Percentiles rank a stretch among this genome's conserved stretches.
Conservation (phyloP, 2,797 vertebrate species). For the Steatocranus sp. region DNA sequence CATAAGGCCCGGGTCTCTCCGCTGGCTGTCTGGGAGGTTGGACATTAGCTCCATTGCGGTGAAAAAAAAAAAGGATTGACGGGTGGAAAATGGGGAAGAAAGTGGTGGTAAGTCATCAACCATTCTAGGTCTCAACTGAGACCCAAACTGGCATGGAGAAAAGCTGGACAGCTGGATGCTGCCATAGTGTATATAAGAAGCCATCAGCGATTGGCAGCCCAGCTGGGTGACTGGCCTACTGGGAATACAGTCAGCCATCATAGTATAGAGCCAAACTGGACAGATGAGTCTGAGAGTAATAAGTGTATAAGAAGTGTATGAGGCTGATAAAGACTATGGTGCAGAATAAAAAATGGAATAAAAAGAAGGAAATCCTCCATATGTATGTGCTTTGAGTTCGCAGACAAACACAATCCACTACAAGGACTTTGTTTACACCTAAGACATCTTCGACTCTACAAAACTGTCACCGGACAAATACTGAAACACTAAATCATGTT, state of each 20-base stretch:
- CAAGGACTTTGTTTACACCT: not conserved
- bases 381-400: not conserved
- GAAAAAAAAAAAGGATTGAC: not conserved
- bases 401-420: not conserved
- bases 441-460: not conserved
- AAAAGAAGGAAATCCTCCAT: not conserved
- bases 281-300: not conserved
- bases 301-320: not conserved
- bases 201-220: conserved; percentile 3
- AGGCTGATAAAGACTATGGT: not conserved
- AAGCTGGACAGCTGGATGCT: conserved; percentile 12
- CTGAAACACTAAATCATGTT: not conserved
- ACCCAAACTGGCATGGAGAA: conserved; percentile 11
- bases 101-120: conserved; percentile 49
- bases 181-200: not conserved
- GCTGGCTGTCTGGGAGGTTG: conserved; percentile 70
- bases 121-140: conserved; percentile 17
- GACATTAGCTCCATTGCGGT: conserved; percentile 85
- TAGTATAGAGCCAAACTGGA: not conserved
- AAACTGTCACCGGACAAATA: not conserved
- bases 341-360: not conserved
- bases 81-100: not conserved
- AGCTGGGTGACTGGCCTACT: conserved; percentile 2
- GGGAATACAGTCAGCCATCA: not conserved
- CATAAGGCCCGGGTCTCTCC: conserved; percentile 73